Percentiles rank a stretch among this genome's conserved stretches.
phyloP scores from a whole-genome alignment of 2,797 vertebrate species.

The Semotilus atromaculatus region DNA sequence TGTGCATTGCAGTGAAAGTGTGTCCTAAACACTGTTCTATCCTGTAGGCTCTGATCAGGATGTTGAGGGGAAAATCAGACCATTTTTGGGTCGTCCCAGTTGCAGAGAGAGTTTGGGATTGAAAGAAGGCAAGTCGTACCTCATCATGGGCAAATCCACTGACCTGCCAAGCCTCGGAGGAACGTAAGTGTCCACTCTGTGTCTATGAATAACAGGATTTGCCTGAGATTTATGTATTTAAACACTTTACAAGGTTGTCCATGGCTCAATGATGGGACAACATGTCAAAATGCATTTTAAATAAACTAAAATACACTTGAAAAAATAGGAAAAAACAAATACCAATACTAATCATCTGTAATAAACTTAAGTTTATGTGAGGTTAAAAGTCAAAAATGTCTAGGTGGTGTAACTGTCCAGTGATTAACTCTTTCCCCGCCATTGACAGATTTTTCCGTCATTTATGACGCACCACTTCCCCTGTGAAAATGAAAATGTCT shows the following conservation, averaged over 20 bases:
- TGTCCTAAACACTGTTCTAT: not conserved
- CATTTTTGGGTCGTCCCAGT: slow-evolving; percentile 67
- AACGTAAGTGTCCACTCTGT: slow-evolving; percentile 37
- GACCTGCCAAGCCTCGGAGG: slow-evolving; percentile 57
- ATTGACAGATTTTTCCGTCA: too few species aligned
- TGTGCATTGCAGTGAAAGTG: not conserved
- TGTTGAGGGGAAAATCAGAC: slow-evolving; percentile 52
- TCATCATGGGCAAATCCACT: slow-evolving; percentile 74
- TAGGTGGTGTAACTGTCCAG: too few species aligned
- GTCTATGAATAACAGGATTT: not conserved
- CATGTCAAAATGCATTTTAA: too few species aligned
- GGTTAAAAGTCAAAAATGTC: too few species aligned
- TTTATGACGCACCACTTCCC: too few species aligned
- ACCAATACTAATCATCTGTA: too few species aligned
- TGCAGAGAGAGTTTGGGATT: slow-evolving; percentile 69
- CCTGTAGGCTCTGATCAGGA: slow-evolving; percentile 68
- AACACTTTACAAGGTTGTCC: not conserved
- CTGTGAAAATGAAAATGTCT: too few species aligned
- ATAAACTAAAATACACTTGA: too few species aligned
- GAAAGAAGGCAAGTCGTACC: slow-evolving; percentile 60
- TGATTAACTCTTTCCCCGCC: too few species aligned
- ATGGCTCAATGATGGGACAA: not conserved
- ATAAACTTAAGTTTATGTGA: too few species aligned
- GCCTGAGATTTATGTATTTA: not conserved
- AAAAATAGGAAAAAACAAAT: not conserved